A percentile compares a stretch with the other conserved stretches of the same genome.
Evolutionary conservation across 2,113 vertebrate genomes (phyloP).

Genomic region (Tautogolabrus adspersus): DNA sequence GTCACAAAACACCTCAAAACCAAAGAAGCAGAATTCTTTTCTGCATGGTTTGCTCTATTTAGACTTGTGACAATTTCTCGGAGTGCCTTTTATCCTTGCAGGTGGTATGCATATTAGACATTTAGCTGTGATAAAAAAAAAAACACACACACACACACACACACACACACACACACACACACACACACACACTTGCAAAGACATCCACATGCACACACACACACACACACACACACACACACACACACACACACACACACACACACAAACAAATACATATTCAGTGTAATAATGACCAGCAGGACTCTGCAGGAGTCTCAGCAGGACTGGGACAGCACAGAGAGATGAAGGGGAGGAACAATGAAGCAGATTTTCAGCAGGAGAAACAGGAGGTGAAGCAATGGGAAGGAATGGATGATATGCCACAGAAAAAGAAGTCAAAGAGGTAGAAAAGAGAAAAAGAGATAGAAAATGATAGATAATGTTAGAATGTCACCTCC

Average conservation of each 20-base stretch:
- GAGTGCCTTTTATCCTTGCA: constrained; percentile 68
- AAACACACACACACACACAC: constrained; percentile 42
- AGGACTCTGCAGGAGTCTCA: constrained; percentile 61
- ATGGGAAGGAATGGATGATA: constrained; percentile 46
- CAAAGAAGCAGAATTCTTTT: constrained; percentile 22
- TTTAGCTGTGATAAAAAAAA: constrained; percentile 70
- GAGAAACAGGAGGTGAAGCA: constrained; percentile 40
- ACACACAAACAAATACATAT: constrained; percentile 41
- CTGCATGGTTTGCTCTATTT: constrained; percentile 56
- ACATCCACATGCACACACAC: background rate
- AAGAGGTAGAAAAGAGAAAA: constrained; percentile 49
- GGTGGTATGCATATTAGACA: constrained; percentile 75
- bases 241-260: constrained; percentile 17
- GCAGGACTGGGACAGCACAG: constrained; percentile 56
- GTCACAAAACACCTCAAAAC: constrained; percentile 38
- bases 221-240: background rate
- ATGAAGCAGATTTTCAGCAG: constrained; percentile 43
- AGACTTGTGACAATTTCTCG: constrained; percentile 43
- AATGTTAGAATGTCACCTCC: constrained; percentile 88
- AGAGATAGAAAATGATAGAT: constrained; percentile 73
- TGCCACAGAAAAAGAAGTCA: constrained; percentile 48
- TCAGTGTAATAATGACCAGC: constrained; percentile 67
- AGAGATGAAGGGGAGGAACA: constrained; percentile 36
- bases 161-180: too few species aligned
- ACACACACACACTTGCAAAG: constrained; percentile 31